Evolutionary conservation across 2,888 invertebrate species (phyloP), one percentile per base, ranked within the genome.

Genomic region (Leptura quadrifasciata): DNA sequence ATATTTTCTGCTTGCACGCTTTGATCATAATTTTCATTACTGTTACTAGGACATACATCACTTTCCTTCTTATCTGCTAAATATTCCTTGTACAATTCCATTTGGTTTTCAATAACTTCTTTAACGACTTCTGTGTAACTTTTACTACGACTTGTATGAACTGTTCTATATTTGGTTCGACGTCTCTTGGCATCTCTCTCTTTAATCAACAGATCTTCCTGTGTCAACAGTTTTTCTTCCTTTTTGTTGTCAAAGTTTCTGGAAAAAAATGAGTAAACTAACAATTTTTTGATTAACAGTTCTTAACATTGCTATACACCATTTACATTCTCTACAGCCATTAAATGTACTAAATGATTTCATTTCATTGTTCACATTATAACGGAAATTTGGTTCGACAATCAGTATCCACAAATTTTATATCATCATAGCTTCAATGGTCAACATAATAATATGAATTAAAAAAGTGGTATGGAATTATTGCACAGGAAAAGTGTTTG

Each of bases 151-250:
- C 91, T 91, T 67, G 91, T 91, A 68, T 92, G 91, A 35, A 92
- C 92, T 54, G 89, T 87, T 84, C 87, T 89, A 86, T 93, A 92
- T 87, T 92, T 92, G 63, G 91, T 86, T 81, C 92, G 90, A 17
- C 93, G 90, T 15, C 93, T 90, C 87, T 91, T 92, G 86, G 92
- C 91, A 86, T 93, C 91, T 61, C 93, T 90, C 85, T 92, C 90
- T 82, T 91, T 90, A 2, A 91, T 90, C 79, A 92, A 83, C 70
- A 91, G 86, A 86, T 92, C 92, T 83, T 87, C 86, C 71, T 86
- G 84, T 85, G 85, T 76, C 86, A 89, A 12, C 88, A 88, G 84
- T 89, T 90, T 82, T 55, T 83, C 82, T 65, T 81, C 80, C 10
- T 81, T 79, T 72, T 81, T 80, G 78, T 79, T 76, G 10, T 75